These are phyloP conservation scores for Nipponia nippon DNA, from an alignment of 2,113 vertebrate species.

Conservation along the genomic window DNA sequence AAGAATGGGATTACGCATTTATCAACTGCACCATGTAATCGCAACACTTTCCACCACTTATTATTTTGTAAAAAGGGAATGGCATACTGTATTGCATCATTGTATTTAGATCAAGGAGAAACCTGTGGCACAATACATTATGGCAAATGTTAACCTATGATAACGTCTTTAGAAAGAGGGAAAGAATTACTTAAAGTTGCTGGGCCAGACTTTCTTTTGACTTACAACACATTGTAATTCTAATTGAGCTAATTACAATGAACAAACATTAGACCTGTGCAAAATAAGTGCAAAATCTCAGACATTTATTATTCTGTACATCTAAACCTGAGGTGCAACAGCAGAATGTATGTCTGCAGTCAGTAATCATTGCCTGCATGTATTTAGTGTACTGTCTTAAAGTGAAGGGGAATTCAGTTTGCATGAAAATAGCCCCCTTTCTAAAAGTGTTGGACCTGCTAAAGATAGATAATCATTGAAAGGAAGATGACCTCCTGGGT, in stretches of 20 bases:
- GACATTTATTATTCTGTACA: not conserved
- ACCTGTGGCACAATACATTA: not conserved
- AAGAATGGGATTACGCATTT: not conserved
- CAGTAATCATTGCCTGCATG: not conserved
- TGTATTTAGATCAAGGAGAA: not conserved
- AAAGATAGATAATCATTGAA: conserved; percentile 5
- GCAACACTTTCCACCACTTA: not conserved
- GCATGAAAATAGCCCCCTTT: not conserved
- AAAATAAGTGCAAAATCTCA: not conserved
- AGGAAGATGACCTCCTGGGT: not conserved
- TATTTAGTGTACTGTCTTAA: not conserved
- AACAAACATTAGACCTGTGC: not conserved
- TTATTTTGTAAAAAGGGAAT: not conserved
- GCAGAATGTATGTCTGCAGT: not conserved
- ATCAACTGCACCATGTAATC: not conserved
- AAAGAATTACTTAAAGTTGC: not conserved
- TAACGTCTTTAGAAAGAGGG: not conserved
- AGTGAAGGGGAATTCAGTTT: not conserved
- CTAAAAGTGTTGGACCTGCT: not conserved
- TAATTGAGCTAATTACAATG: not conserved
- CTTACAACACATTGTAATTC: not conserved
- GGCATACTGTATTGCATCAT: not conserved
- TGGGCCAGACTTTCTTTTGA: not conserved
- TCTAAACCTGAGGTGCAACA: not conserved
- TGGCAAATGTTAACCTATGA: not conserved